Percentiles rank a stretch among this genome's conserved stretches.
phyloP scores from a whole-genome alignment of 2,888 invertebrate genomes.

The Metalampra italica region DNA sequence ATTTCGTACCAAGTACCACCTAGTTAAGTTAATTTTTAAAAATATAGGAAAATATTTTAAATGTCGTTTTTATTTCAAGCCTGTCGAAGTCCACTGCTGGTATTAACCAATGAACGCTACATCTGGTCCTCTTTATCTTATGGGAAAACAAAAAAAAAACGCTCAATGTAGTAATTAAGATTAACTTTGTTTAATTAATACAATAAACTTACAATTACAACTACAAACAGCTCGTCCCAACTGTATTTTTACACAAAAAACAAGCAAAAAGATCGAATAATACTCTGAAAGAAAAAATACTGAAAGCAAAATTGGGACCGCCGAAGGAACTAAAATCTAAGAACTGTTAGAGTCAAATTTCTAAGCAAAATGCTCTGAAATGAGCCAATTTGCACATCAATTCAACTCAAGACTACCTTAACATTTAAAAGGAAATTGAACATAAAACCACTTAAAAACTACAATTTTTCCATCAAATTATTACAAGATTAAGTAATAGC shows the following conservation, averaged over 20 bases:
- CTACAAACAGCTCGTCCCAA: conserved; percentile 32
- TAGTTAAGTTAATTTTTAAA: too few relatives aligned
- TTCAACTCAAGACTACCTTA: conserved; percentile 9
- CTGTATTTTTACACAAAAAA: conserved; percentile 1
- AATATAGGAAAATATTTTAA: too few relatives aligned
- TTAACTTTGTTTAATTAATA: conserved; percentile 45
- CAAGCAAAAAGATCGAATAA: conserved; percentile 16
- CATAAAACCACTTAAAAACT: conserved; percentile 27
- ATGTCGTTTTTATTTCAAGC: too few relatives aligned
- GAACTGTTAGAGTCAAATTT: not conserved
- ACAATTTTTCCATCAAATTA: too few relatives aligned
- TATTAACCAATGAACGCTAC: too few relatives aligned
- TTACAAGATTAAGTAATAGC: too few relatives aligned
- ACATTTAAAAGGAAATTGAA: conserved; percentile 23
- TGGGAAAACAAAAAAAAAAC: too few relatives aligned
- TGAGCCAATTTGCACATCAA: not conserved
- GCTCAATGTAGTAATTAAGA: conserved; percentile 21
- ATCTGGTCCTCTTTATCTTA: too few relatives aligned
- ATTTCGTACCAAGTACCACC: too few relatives aligned
- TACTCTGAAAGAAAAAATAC: conserved; percentile 25
- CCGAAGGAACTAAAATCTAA: conserved; percentile 19
- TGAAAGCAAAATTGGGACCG: conserved; percentile 14
- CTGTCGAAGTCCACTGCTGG: too few relatives aligned
- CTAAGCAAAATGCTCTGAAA: not conserved
- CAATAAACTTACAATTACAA: conserved; percentile 41